Evolutionary conservation across 2,888 invertebrate genomes (phyloP).

Genomic region (Amblyteles armatorius): DNA sequence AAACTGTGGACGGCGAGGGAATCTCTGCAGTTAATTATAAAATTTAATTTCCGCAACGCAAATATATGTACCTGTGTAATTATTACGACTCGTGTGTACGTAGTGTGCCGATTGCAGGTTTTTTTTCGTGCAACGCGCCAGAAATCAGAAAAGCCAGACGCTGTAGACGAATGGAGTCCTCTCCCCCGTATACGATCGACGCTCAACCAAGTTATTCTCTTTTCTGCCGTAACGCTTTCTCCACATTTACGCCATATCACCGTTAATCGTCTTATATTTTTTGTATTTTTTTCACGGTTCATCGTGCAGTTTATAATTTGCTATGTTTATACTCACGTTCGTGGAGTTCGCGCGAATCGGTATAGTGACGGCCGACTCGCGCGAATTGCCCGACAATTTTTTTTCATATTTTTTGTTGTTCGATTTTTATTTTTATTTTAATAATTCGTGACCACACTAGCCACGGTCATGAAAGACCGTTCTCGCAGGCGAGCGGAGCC

Average conservation of each 20-base stretch:
- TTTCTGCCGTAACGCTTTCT: conserved; percentile 28
- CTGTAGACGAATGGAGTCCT: conserved; percentile 52
- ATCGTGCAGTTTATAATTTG: conserved; percentile 35
- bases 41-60: conserved; percentile 41
- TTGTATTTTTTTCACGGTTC: conserved; percentile 24
- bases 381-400: conserved; percentile 1
- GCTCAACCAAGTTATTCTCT: conserved; percentile 37
- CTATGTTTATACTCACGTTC: conserved; percentile 1
- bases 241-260: conserved; percentile 16
- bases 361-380: conserved; percentile 3
- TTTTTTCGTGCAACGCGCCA: conserved; percentile 36
- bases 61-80: conserved; percentile 2
- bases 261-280: conserved; percentile 41
- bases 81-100: conserved; percentile 3
- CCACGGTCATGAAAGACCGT: conserved; percentile 18
- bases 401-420: not conserved
- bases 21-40: conserved; percentile 38
- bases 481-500: conserved; percentile 49
- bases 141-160: conserved; percentile 55
- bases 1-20: conserved; percentile 32
- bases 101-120: conserved; percentile 63
- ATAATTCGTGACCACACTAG: not conserved
- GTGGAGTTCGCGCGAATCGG: conserved; percentile 32
- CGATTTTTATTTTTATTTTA: conserved; percentile 8
- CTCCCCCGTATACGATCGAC: conserved; percentile 25